Base-by-base conservation (phyloP, 2,113 vertebrate species). In the Cyanocitta stelleri region DNA sequence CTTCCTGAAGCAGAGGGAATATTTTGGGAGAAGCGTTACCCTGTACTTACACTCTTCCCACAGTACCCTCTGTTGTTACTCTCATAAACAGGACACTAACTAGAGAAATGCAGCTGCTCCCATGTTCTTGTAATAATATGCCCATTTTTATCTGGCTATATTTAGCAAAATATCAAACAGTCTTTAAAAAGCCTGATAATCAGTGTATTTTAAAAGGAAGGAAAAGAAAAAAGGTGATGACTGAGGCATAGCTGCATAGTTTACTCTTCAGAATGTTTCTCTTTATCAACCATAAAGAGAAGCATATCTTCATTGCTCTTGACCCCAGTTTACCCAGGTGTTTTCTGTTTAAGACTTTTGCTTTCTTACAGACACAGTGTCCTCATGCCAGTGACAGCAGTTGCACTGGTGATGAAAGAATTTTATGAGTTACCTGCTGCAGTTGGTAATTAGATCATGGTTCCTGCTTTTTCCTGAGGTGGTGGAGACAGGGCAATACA, bases 181-280 rank as follows among this genome's bases (percentile, higher is more conserved):
- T 6, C 30, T 83, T 59, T 37, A 49, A 49, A 59, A 72, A 68
- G 9, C 19, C 35, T 37, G 7, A 72, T 41, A 84, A 69, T 24
- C 44, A 39, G 11, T 4, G 3, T 39, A 23, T 67, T 89, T 80
- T 35, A 51, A 79, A 79, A 15, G 7, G 48, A 51, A 16, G 1
- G 1, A 3, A 23, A 35, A 20, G 0, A 4, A 11, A 26, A 10
- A 24, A 35, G 0, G 6, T 76, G 29, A 69, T 39, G 19, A 17
- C 19, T 26, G 27, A 49, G 39, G 9, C 27, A 55, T 9, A 52
- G 23, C 33, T 59, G 21, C 1, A 3, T 7, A 35, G 18, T 46
- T 72, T 43, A 56, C 46, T 71, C 80, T 84, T 91, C 64, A 73
- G 67, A 84, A 46, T 32, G 21, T n/a, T 15, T 54, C 52, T 44